These are phyloP conservation scores for Eremobia ochroleuca DNA, from an alignment of 2,888 invertebrate genomes.

Conservation along the genomic window DNA sequence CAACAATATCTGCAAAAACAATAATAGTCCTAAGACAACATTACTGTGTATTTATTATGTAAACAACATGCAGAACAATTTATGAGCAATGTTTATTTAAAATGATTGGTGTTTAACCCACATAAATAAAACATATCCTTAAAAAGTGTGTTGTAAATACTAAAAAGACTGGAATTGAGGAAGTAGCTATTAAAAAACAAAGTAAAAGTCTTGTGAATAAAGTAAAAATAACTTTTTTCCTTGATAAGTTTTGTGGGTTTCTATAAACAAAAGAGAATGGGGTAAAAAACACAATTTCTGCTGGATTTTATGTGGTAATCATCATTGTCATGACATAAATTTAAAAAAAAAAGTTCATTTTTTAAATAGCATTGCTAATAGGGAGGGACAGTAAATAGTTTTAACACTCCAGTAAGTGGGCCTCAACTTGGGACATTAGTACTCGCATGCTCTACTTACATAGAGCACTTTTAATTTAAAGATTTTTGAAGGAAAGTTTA, in stretches of 20 bases:
- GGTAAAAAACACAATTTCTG: not conserved
- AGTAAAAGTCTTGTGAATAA: not conserved
- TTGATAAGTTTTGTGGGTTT: not conserved
- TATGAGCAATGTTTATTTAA: slow-evolving; percentile 10
- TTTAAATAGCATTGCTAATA: not conserved
- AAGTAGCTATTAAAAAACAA: not conserved
- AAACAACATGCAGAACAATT: slow-evolving; percentile 29
- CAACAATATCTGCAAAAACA: not conserved
- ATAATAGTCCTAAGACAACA: not conserved
- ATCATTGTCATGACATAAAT: not conserved
- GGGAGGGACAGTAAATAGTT: not conserved
- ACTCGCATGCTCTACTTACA: too few species aligned
- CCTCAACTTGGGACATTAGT: too few species aligned
- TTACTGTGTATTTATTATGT: slow-evolving; percentile 33
- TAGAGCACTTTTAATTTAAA: too few species aligned
- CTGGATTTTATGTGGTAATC: too few species aligned
- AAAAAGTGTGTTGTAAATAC: not conserved
- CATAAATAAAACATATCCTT: not conserved
- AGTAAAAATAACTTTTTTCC: not conserved
- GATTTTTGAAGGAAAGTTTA: too few species aligned
- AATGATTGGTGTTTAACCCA: not conserved
- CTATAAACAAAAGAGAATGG: not conserved
- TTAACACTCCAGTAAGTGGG: too few species aligned
- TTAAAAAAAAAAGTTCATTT: not conserved
- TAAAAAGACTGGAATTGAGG: too few species aligned